Evolutionary conservation across 2,888 invertebrate genomes (phyloP), one percentile per base, ranked within the genome.

Genomic region (Emmelina monodactyla): DNA sequence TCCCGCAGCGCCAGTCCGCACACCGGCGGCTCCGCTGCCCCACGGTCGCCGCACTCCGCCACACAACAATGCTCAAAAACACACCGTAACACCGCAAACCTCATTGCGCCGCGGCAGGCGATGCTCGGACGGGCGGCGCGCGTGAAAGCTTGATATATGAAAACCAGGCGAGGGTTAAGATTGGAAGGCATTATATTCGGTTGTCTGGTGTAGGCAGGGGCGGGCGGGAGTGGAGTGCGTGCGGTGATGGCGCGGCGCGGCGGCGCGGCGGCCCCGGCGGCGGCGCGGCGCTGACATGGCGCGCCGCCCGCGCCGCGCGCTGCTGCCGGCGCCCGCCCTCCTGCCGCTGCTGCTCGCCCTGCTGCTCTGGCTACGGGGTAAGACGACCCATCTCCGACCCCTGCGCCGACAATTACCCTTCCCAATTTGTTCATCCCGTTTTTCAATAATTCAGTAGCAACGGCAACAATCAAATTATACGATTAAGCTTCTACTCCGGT

Each of bases 11-110:
- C 67, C 76, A 78, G 78, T 78, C 78, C 78, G 76, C 78, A 75
- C 72, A 72, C 76, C 78, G 76, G 78, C 78, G 78, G 78, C 78
- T 71, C 73, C 75, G 76, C 78, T 76, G 78, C 75, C 75, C 76
- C 75, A 78, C 76, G 76, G 72, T 71, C 73, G 73, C 76, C 75
- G 75, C 76, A 73, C 73, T 73, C 75, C 72, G 72, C 71, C 69
- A 57, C 64, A 72, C 73, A 76, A 78, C 76, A 78, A 78, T 78
- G 76, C 73, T 71, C 66, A 68, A 65, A 68, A 65, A 66, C 75
- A 69, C 69, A 58, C 67, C 70, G 68, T 71, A 60, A 70, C 70
- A 62, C 57, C 48, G 64, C 61, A 57, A 57, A 60, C 61, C 58
- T 55, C 62, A 62, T 62, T 60, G 68, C 59, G 57, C 53, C 62